Evolutionary conservation across 1,140 invertebrate genomes (phyloP).

Genomic region (Lordiphosa mommai): DNA sequence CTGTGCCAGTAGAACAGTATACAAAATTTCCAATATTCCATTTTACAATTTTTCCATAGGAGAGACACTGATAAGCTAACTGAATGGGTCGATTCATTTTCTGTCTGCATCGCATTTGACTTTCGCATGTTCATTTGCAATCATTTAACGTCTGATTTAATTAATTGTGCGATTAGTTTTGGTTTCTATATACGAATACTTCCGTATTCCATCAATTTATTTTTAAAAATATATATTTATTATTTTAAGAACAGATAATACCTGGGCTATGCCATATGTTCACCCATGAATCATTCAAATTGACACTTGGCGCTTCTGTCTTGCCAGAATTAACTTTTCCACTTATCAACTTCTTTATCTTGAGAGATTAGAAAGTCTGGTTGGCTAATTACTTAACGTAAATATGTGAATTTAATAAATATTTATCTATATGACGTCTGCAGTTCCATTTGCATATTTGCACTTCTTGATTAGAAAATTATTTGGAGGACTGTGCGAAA

Average conservation of each 20-base stretch:
- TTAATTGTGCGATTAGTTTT: constrained; percentile 2
- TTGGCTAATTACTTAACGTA: neutral
- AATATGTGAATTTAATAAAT: constrained; percentile 16
- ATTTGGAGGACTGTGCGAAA: constrained; percentile 20
- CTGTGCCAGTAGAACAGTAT: too few species aligned
- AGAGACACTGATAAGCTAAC: neutral
- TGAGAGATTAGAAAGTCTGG: too few species aligned
- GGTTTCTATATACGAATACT: neutral
- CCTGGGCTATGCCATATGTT: too few species aligned
- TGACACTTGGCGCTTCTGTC: too few species aligned
- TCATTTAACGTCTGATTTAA: constrained; percentile 7
- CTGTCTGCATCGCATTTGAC: constrained; percentile 20
- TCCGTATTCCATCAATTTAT: constrained; percentile 8
- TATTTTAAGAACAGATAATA: too few species aligned
- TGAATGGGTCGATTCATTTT: neutral
- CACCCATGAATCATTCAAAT: too few species aligned
- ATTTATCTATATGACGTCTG: constrained; percentile 53
- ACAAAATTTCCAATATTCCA: neutral
- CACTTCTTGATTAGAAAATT: neutral
- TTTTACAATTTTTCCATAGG: constrained; percentile 5
- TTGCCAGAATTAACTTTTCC: too few species aligned
- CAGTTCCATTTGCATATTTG: constrained; percentile 25
- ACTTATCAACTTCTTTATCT: too few species aligned
- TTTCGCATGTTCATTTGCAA: constrained; percentile 9
- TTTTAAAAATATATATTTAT: too few species aligned